Conservation (phyloP, 2,888 invertebrate species). For the Aethes cnicana region DNA sequence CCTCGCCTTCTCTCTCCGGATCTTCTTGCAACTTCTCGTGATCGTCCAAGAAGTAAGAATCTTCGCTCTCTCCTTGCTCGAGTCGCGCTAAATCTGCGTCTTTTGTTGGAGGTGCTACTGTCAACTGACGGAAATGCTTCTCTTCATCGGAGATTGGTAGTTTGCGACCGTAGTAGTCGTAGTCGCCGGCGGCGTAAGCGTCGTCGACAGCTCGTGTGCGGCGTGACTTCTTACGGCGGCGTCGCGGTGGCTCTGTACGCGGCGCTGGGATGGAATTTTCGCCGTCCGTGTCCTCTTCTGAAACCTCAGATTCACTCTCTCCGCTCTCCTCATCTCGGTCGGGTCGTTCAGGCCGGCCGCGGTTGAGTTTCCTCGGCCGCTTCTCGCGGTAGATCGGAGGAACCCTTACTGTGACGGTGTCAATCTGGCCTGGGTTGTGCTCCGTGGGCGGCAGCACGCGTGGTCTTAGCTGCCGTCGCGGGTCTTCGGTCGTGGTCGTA, state of each 20-base stretch:
- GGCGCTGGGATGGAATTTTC: conserved; percentile 52
- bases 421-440: conserved; percentile 74
- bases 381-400: conserved; percentile 75
- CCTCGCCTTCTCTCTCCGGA: conserved; percentile 44
- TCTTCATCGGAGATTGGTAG: conserved; percentile 66
- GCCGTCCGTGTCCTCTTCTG: conserved; percentile 51
- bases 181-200: conserved; percentile 55
- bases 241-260: conserved; percentile 58
- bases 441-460: conserved; percentile 76
- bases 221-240: conserved; percentile 56
- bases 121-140: conserved; percentile 53
- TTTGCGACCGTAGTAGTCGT: conserved; percentile 68
- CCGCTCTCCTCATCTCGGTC: conserved; percentile 43
- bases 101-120: conserved; percentile 61
- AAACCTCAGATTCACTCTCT: background rate
- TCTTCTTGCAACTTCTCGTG: conserved; percentile 62
- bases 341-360: conserved; percentile 49
- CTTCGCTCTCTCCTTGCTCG: conserved; percentile 44
- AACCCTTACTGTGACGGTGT: conserved; percentile 76
- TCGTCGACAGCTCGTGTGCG: conserved; percentile 50
- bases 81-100: conserved; percentile 61
- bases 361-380: conserved; percentile 69
- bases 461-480: conserved; percentile 61
- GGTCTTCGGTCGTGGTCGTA: conserved; percentile 75
- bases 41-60: conserved; percentile 58